A percentile compares a stretch with the other conserved stretches of the same genome.
Evolutionary conservation across 2,113 vertebrate genomes (phyloP).

Genomic region (Stegostoma tigrinum): DNA sequence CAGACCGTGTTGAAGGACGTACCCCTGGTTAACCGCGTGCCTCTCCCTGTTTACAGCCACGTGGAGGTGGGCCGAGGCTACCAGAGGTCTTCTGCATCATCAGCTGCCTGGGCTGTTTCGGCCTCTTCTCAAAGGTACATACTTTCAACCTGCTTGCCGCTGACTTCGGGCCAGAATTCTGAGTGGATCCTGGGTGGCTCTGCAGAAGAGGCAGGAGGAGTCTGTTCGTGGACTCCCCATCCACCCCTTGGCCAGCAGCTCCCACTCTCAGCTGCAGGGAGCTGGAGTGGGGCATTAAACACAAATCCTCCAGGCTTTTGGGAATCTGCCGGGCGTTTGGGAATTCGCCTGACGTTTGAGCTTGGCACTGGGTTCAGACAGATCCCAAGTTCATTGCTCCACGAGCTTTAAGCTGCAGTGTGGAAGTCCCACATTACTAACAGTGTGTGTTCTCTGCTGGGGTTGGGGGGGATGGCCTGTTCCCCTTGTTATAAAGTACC

Average conservation of each 20-base stretch:
- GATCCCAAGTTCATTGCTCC: neutral
- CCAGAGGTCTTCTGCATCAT: slow-evolving; percentile 93
- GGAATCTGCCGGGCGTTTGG: neutral
- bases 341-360: neutral
- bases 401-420: neutral
- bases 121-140: slow-evolving; percentile 83
- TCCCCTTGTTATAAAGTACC: neutral
- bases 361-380: neutral
- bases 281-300: no score
- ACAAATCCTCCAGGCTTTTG: no score
- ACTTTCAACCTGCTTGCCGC: no score
- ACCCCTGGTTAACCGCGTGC: neutral
- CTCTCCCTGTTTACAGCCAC: slow-evolving; percentile 56
- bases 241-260: no score
- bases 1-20: neutral
- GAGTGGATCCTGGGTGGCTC: no score
- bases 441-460: neutral
- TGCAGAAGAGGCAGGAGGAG: neutral
- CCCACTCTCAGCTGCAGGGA: no score
- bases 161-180: neutral
- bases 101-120: slow-evolving; percentile 85
- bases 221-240: neutral
- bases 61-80: slow-evolving; percentile 69
- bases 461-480: neutral
- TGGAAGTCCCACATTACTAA: neutral